Conservation (phyloP, 2,888 invertebrate species). For the Cheilosia impressa region DNA sequence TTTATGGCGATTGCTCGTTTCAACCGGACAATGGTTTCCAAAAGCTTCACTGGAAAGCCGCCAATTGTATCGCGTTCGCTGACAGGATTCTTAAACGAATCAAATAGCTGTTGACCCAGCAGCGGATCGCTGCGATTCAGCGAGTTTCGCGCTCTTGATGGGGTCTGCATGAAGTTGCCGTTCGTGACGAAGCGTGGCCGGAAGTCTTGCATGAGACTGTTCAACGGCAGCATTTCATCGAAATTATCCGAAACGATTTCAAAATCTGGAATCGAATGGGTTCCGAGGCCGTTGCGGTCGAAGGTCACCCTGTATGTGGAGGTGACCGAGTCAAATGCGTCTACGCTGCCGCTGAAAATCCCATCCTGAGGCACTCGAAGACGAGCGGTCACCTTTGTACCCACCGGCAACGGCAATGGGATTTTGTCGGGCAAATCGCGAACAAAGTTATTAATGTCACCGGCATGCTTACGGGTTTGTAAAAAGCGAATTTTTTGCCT, state of each 20-base stretch:
- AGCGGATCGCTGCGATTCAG: slow-evolving; percentile 88
- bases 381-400: slow-evolving; percentile 94
- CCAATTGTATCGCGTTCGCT: slow-evolving; percentile 85
- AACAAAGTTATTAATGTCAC: slow-evolving; percentile 88
- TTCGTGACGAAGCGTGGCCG: slow-evolving; percentile 88
- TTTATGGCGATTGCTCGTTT: slow-evolving; percentile 94
- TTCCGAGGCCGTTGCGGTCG: slow-evolving; percentile 95
- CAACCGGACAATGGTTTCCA: slow-evolving; percentile 94
- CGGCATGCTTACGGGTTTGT: slow-evolving; percentile 93
- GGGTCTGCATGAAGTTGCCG: slow-evolving; percentile 84
- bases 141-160: slow-evolving; percentile 74
- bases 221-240: slow-evolving; percentile 94
- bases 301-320: slow-evolving; percentile 98
- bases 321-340: slow-evolving; percentile 97
- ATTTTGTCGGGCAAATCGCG: slow-evolving; percentile 97
- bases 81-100: slow-evolving; percentile 83
- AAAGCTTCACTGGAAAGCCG: slow-evolving; percentile 92
- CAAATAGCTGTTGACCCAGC: slow-evolving; percentile 84
- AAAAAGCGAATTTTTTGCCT: slow-evolving; percentile 95
- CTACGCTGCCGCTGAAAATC: slow-evolving; percentile 95
- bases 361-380: slow-evolving; percentile 97
- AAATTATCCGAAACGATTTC: slow-evolving; percentile 97
- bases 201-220: slow-evolving; percentile 92
- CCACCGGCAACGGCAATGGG: slow-evolving; percentile 96
- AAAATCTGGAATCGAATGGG: slow-evolving; percentile 97